These are phyloP conservation scores for Drosophila acutilabella DNA, from an alignment of 2,888 invertebrate genomes.

Conservation along the genomic window DNA sequence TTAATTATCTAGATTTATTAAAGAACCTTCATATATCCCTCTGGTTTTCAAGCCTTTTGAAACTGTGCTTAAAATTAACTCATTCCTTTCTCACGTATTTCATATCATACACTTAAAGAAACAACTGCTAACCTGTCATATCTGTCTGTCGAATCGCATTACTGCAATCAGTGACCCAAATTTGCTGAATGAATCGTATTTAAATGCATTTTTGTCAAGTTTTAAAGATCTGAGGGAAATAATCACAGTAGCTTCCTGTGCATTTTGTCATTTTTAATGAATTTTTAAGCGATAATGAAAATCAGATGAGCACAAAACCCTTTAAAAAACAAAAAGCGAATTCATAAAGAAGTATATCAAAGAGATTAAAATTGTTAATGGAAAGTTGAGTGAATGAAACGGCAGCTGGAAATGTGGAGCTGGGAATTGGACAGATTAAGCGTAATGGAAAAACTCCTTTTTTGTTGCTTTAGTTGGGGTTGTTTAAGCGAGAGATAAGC, in stretches of 20 bases:
- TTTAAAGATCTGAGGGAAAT: slow-evolving; percentile 3
- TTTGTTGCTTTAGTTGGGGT: slow-evolving; percentile 44
- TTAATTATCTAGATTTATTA: no score
- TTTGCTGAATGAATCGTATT: slow-evolving; percentile 25
- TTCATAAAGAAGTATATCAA: slow-evolving; percentile 17
- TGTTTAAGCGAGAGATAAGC: slow-evolving; percentile 61
- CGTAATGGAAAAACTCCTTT: slow-evolving; percentile 56
- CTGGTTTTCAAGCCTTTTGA: not conserved
- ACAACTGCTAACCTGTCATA: slow-evolving; percentile 15
- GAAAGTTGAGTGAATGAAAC: slow-evolving; percentile 55
- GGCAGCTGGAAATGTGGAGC: slow-evolving; percentile 45
- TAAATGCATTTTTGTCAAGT: slow-evolving; percentile 47
- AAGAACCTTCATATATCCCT: no score
- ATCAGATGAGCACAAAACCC: slow-evolving; percentile 52
- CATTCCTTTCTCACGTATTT: not conserved
- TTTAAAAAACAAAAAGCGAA: not conserved
- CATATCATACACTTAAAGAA: slow-evolving; percentile 1
- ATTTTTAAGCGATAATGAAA: slow-evolving; percentile 61
- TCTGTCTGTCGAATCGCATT: slow-evolving; percentile 41
- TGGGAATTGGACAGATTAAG: slow-evolving; percentile 58
- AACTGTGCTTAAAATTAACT: not conserved
- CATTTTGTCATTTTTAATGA: slow-evolving; percentile 77
- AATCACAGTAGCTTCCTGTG: slow-evolving; percentile 57
- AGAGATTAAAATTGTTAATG: slow-evolving; percentile 59
- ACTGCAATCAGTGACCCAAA: slow-evolving; percentile 40